Base-by-base conservation (phyloP, 2,797 vertebrate genomes). In the Hypotaenidia okinawae region DNA sequence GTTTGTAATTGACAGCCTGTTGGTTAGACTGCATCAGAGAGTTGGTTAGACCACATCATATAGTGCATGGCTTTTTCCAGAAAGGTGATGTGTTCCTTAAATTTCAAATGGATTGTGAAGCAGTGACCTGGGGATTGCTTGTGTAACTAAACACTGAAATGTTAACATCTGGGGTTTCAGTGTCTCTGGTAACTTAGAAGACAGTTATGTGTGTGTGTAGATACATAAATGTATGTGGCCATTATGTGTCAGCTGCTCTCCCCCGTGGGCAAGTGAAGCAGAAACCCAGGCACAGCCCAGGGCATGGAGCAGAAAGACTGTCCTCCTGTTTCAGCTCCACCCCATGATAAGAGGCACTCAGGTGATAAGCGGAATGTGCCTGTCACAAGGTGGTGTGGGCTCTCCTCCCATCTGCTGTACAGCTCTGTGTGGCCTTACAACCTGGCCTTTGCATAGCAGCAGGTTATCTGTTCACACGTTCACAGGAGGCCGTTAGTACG, bases 331-430 rank as follows among this genome's bases (percentile, higher is more conserved):
- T 45, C 24, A 45, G 49, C 55, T 84, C 43, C n/a, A 39, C 6
- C 21, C 37, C 4, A 2, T 25, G 32, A 7, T 13, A 49, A 32
- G 4, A 1, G 55, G 35, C 35, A 4, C 35, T 27, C 3, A 2
- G 54, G 67, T 57, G 55, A 5, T 3, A 10, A 11, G 11, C 33
- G 55, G 61, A 57, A 57, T 1, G 10, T 67, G 37, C 13, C 19
- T 13, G 28, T 37, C 76, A 10, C 67, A 19, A 5, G 9, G 30
- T 4, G 27, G 57, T 14, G 43, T 27, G 8, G 28, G 33, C 11
- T 57, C 14, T 54, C 62, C 30, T 55, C 27, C 14, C 23, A 3
- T 16, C 57, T 45, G n/a, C 37, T 32, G 25, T 19, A 17, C 10
- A 24, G 21, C 45, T 17, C 1, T 17, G 13, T 13, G 16, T 32